phyloP scores from a whole-genome alignment of 2,113 vertebrate genomes.

The Calypte anna region DNA sequence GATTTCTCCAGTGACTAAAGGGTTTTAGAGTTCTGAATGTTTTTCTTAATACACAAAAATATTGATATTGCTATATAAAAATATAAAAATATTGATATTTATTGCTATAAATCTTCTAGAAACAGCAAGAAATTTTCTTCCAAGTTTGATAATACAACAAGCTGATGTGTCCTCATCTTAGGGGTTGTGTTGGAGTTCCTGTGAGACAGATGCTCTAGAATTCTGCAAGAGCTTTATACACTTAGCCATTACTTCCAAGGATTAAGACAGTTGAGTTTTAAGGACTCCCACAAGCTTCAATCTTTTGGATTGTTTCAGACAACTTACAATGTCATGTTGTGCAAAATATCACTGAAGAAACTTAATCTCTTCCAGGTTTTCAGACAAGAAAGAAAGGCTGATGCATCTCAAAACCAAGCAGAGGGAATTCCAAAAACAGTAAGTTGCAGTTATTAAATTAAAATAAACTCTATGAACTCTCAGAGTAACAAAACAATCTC shows the following conservation, averaged over 20 bases:
- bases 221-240: background rate
- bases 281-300: background rate
- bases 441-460: slow-evolving; percentile 59
- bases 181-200: background rate
- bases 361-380: slow-evolving; percentile 81
- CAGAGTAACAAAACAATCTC: background rate
- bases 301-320: background rate
- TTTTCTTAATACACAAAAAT: background rate
- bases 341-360: background rate
- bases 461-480: background rate
- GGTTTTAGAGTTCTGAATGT: background rate
- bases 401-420: slow-evolving; percentile 87
- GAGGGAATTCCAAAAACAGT: slow-evolving; percentile 92
- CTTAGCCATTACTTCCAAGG: background rate
- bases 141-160: background rate
- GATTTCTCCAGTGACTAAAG: background rate
- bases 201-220: background rate
- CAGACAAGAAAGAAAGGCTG: slow-evolving; percentile 89
- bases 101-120: background rate
- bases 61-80: background rate
- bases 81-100: background rate
- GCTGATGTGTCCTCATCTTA: background rate
- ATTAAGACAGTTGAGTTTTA: background rate
- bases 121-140: background rate
- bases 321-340: background rate